phyloP scores from a whole-genome alignment of 2,797 vertebrate genomes.

The Aulostomus chinensis region DNA sequence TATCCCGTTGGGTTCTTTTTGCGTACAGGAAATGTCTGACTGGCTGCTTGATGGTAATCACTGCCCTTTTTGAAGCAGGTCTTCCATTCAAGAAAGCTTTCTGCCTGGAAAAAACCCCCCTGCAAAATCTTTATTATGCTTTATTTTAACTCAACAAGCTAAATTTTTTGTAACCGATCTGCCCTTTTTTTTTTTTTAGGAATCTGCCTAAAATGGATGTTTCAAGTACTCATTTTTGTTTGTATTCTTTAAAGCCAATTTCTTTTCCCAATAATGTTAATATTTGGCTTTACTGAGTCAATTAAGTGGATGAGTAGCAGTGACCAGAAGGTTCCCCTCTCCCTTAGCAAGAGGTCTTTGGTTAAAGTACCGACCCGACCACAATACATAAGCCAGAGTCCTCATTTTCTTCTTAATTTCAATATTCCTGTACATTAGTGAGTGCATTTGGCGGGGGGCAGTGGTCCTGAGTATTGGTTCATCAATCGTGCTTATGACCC shows the following conservation, averaged over 20 bases:
- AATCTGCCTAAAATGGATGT: not conserved
- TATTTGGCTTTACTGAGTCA: slow-evolving; percentile 6
- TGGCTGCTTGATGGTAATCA: too few species aligned
- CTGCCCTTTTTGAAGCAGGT: too few species aligned
- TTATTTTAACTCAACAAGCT: too few species aligned
- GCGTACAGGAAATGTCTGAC: too few species aligned
- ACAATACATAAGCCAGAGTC: slow-evolving; percentile 24
- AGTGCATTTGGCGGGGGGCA: slow-evolving; percentile 49
- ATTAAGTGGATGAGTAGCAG: slow-evolving; percentile 5
- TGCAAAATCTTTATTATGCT: too few species aligned
- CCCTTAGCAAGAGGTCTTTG: slow-evolving; percentile 15
- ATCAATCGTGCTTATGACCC: slow-evolving; percentile 74
- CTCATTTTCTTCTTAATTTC: slow-evolving; percentile 68
- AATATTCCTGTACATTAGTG: slow-evolving; percentile 35
- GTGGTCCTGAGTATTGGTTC: slow-evolving; percentile 47
- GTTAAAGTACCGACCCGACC: slow-evolving; percentile 38
- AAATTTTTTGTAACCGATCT: too few species aligned
- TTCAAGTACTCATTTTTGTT: too few species aligned
- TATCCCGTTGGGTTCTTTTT: too few species aligned
- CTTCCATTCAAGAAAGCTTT: too few species aligned
- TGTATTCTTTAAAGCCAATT: not conserved
- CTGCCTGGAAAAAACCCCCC: too few species aligned
- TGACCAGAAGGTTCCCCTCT: slow-evolving; percentile 11
- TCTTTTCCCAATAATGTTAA: slow-evolving; percentile 3
- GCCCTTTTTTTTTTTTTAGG: too few species aligned